Evolutionary conservation across 2,888 invertebrate species (phyloP).

Genomic region (Tricholauxania praeusta): DNA sequence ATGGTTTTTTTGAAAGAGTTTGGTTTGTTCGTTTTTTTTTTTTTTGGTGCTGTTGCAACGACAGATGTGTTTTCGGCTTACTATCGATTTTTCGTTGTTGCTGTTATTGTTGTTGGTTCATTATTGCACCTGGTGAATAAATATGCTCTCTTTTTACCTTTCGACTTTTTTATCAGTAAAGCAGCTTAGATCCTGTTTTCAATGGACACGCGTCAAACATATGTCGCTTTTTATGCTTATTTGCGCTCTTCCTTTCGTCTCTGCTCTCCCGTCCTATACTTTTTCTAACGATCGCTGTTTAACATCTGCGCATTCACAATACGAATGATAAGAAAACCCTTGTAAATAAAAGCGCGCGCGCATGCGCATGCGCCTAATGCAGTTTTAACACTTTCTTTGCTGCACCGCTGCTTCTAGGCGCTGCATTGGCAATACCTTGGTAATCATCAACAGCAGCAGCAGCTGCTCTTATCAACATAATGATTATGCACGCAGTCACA

Average conservation of each 20-base stretch:
- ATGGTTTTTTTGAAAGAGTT: conserved; percentile 5
- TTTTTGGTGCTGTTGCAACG: conserved; percentile 22
- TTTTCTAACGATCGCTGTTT: conserved; percentile 11
- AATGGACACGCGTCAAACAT: conserved; percentile 20
- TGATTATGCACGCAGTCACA: conserved; percentile 34
- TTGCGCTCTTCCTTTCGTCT: background rate
- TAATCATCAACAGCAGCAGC: conserved; percentile 8
- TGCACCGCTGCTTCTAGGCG: background rate
- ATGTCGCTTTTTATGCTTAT: background rate
- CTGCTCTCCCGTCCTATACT: background rate
- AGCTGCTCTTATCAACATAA: conserved; percentile 48
- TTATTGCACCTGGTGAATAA: conserved; percentile 62
- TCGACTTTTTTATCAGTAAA: conserved; percentile 2
- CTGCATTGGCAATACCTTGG: background rate
- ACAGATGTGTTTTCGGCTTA: conserved; percentile 48
- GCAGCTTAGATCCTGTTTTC: conserved; percentile 15
- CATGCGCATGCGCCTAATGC: conserved; percentile 33
- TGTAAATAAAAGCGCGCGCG: conserved; percentile 7
- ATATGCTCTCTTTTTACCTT: conserved; percentile 48
- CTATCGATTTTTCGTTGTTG: conserved; percentile 39
- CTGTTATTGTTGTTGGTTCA: conserved; percentile 36
- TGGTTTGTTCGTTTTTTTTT: conserved; percentile 16
- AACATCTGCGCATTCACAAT: background rate
- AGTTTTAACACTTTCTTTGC: conserved; percentile 23
- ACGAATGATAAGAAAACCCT: conserved; percentile 8